A percentile compares a stretch with the other conserved stretches of the same genome.
Conservation (phyloP, 1,140 invertebrate genomes). For the Oryctes rhinoceros region DNA sequence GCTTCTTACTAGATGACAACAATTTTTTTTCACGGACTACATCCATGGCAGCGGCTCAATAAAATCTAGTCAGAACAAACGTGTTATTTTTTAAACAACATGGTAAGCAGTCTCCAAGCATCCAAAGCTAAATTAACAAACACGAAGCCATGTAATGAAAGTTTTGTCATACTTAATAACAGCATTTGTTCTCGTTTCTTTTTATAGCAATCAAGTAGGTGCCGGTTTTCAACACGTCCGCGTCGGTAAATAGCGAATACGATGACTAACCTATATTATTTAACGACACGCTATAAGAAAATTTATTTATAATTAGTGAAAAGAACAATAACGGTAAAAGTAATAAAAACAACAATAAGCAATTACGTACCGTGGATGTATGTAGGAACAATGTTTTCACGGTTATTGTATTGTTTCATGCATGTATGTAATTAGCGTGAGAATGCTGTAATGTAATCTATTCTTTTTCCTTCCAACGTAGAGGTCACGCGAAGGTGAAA, state of each 20-base stretch:
- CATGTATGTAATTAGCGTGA: constrained; percentile 6
- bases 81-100: too few relatives aligned
- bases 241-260: neutral
- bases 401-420: constrained; percentile 21
- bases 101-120: too few relatives aligned
- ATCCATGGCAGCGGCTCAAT: too few relatives aligned
- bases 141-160: too few relatives aligned
- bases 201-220: too few relatives aligned
- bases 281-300: constrained; percentile 3
- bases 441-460: constrained; percentile 19
- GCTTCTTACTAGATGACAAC: too few relatives aligned
- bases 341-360: constrained; percentile 32
- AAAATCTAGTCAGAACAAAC: too few relatives aligned
- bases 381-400: neutral
- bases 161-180: too few relatives aligned
- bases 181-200: too few relatives aligned
- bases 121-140: too few relatives aligned
- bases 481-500: constrained; percentile 26
- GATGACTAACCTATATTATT: neutral
- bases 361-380: neutral
- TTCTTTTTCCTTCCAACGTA: constrained; percentile 24
- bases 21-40: too few relatives aligned
- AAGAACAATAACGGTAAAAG: constrained; percentile 14
- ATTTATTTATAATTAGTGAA: constrained; percentile 28
- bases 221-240: too few relatives aligned